A percentile compares a stretch with the other conserved stretches of the same genome.
Conservation (phyloP, 64 coral and sea anemone genomes). For the Dendrophyllia cribrosa region DNA sequence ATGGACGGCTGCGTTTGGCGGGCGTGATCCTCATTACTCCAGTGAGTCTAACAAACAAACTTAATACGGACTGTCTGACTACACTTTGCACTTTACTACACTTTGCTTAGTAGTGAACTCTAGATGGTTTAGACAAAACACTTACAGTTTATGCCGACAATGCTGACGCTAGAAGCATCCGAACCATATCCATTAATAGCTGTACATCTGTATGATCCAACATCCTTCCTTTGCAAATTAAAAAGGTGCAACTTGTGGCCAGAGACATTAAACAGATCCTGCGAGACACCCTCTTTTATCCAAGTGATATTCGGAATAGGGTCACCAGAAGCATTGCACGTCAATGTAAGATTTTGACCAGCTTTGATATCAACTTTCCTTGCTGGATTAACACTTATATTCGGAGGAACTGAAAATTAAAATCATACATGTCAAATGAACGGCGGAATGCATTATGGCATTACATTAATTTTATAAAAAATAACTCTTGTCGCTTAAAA, state of each 20-base stretch:
- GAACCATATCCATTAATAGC: conserved; percentile 6
- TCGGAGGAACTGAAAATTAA: not conserved
- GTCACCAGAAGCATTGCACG: conserved; percentile 7
- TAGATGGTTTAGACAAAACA: no score
- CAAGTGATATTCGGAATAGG: not conserved
- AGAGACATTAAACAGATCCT: not conserved
- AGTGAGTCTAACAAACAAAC: no score
- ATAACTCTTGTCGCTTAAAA: no score
- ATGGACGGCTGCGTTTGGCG: no score
- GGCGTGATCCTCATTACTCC: no score
- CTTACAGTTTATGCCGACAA: conserved; percentile 3
- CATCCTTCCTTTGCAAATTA: not conserved
- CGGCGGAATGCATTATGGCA: no score
- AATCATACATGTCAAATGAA: not conserved
- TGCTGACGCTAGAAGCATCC: not conserved
- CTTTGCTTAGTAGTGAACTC: no score
- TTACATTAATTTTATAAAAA: no score
- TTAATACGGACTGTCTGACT: no score
- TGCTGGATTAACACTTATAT: not conserved
- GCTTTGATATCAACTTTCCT: no score
- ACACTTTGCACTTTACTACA: no score
- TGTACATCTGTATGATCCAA: conserved; percentile 3
- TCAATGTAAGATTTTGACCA: not conserved
- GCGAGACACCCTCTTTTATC: not conserved
- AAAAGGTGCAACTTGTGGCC: not conserved